Conservation (phyloP, 30 jellyfish, hydroid and myxozoan species). For the Hydra vulgaris region DNA sequence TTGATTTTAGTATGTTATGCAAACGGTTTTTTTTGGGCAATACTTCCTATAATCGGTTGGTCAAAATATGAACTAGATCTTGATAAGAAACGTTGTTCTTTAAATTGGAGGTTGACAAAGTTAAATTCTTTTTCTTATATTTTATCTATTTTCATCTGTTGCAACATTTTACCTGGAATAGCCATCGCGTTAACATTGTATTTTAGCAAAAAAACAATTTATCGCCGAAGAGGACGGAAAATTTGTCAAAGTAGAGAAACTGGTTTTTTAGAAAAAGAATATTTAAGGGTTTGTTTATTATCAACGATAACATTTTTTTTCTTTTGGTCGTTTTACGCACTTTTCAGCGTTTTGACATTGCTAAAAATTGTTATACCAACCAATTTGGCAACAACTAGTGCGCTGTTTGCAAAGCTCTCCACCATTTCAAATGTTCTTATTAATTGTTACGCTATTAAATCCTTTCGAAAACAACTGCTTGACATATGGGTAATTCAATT, state of each 20-base stretch:
- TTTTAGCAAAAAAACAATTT: background rate
- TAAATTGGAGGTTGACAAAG: background rate
- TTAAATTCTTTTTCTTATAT: background rate
- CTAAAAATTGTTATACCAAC: background rate
- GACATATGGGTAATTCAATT: background rate
- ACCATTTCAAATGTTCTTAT: constrained; percentile 1
- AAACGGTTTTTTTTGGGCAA: constrained; percentile 6
- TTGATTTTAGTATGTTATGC: background rate
- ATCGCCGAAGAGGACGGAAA: background rate
- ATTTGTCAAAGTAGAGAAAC: background rate
- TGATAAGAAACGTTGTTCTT: constrained; percentile 5
- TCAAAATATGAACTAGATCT: constrained; percentile 5
- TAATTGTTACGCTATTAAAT: background rate
- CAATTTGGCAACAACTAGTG: background rate
- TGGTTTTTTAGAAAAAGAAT: background rate
- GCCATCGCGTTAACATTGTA: background rate
- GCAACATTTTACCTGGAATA: background rate
- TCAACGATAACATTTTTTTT: background rate
- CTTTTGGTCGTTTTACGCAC: constrained; percentile 3
- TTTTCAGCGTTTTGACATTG: background rate
- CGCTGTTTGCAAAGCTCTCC: constrained; percentile 15
- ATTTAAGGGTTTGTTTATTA: background rate
- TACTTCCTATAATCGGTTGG: background rate
- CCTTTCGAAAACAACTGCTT: background rate
- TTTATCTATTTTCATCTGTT: background rate